Evolutionary conservation across 2,888 invertebrate genomes (phyloP), one percentile per base, ranked within the genome.

Genomic region (Nemapogon koenigi): DNA sequence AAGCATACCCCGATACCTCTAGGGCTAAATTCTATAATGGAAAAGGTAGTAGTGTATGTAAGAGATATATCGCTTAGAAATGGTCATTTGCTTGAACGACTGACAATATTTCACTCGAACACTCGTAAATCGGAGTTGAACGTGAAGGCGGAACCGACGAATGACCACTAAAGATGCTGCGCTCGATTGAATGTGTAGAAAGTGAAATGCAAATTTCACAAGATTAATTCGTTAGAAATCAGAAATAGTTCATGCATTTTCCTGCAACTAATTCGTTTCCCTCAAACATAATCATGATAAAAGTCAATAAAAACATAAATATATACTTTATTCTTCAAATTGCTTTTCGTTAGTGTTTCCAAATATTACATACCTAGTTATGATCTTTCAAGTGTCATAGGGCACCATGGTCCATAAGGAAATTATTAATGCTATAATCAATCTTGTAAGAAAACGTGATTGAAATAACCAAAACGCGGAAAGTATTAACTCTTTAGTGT

Each of bases 81-180:
- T 51, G 53, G 52, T 51, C 52, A 49, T 53, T 49, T 49, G 42
- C 46, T 50, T 50, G 46, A 49, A 47, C 46, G 47, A 49, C 44
- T 39, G 43, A 43, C 48, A 39, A 50, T 52, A 51, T 52, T 49
- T 51, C 50, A 49, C 49, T 44, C 14, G 39, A 16, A 35, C 29
- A 28, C 35, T 29, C 39, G 14, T 39, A 39, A 39, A 39, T 39
- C 33, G 33, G 19, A 33, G 17, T 33, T 16, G 15, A 35, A 32
- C 28, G 16, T 39, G 33, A 33, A 33, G 35, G 16, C 35, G 35
- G 31, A 39, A 25, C 35, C 18, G 25, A 28, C 29, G 39, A 39
- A 39, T 28, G 25, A 28, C 28, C 8, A 25, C 18, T 28, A 28
- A 17, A 35, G 39, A 35, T 39, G 35, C 39, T 25, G 29, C 29